A percentile compares a stretch with the other conserved stretches of the same genome.
These are phyloP conservation scores for Phaedon cochleariae DNA, from an alignment of 2,888 invertebrate genomes.

Conservation along the genomic window DNA sequence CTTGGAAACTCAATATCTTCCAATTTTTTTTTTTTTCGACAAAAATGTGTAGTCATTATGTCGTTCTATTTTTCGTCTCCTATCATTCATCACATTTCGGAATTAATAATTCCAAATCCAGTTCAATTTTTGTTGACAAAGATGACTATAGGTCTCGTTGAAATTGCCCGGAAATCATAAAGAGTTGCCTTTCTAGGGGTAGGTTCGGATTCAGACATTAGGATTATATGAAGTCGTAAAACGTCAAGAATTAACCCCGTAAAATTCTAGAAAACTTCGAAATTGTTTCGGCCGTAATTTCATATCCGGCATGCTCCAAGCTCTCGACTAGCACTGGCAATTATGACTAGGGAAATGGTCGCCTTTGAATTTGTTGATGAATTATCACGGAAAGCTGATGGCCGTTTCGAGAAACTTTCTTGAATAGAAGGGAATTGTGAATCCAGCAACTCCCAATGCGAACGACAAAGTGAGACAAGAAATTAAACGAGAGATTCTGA, in stretches of 20 bases:
- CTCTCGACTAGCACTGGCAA: constrained; percentile 30
- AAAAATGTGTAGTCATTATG: too few species aligned
- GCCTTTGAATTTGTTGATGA: constrained; percentile 28
- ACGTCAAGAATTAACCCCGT: constrained; percentile 36
- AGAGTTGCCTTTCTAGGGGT: constrained; percentile 25
- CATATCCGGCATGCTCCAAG: constrained; percentile 29
- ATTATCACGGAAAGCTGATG: constrained; percentile 28
- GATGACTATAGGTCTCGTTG: too few species aligned
- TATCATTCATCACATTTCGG: too few species aligned
- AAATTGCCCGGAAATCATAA: constrained; percentile 17
- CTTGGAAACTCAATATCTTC: too few species aligned
- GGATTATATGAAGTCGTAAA: constrained; percentile 46
- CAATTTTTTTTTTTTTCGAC: too few species aligned
- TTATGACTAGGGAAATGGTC: constrained; percentile 39
- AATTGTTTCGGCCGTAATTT: constrained; percentile 40
- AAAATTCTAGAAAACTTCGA: constrained; percentile 43
- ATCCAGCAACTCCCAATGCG: too few species aligned
- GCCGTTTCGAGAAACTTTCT: not conserved
- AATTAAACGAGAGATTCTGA: too few species aligned
- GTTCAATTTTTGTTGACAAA: too few species aligned
- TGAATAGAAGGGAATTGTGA: not conserved
- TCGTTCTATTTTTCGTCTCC: too few species aligned
- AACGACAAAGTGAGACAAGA: too few species aligned
- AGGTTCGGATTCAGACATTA: constrained; percentile 39
- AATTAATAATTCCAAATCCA: too few species aligned